phyloP scores from a whole-genome alignment of 2,888 invertebrate genomes.

The Coenonympha glycerion region DNA sequence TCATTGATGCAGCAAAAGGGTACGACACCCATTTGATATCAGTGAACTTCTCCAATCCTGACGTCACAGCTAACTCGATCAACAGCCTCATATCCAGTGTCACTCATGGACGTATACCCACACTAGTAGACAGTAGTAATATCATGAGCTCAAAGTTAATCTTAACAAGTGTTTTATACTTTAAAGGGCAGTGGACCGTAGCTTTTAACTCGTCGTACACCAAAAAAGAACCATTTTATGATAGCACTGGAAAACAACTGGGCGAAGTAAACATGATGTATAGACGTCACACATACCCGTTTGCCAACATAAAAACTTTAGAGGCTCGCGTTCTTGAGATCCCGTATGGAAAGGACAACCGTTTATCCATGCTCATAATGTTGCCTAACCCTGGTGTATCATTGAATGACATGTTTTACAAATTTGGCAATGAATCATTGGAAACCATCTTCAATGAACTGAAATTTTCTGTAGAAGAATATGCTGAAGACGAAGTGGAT shows the following conservation, averaged over 20 bases:
- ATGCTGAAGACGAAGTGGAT: slow-evolving; percentile 78
- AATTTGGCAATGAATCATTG: slow-evolving; percentile 63
- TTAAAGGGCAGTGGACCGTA: slow-evolving; percentile 82
- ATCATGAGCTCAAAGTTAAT: slow-evolving; percentile 74
- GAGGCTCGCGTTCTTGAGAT: slow-evolving; percentile 80
- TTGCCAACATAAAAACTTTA: slow-evolving; percentile 71
- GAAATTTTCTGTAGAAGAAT: slow-evolving; percentile 62
- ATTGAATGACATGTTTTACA: slow-evolving; percentile 68
- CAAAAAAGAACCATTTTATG: slow-evolving; percentile 68
- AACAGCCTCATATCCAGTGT: slow-evolving; percentile 46
- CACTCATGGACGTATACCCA: slow-evolving; percentile 52
- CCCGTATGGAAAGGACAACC: slow-evolving; percentile 77
- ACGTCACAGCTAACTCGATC: slow-evolving; percentile 37
- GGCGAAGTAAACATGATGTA: slow-evolving; percentile 86
- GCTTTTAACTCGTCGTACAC: slow-evolving; percentile 79
- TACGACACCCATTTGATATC: slow-evolving; percentile 47
- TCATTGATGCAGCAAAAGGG: slow-evolving; percentile 32
- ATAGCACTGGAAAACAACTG: slow-evolving; percentile 66
- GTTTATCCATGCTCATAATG: slow-evolving; percentile 79
- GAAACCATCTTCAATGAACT: slow-evolving; percentile 70
- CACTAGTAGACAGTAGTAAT: slow-evolving; percentile 51
- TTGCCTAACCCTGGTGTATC: slow-evolving; percentile 77
- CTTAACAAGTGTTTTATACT: slow-evolving; percentile 80
- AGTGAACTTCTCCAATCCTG: slow-evolving; percentile 44
- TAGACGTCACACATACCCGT: slow-evolving; percentile 76